Conservation (phyloP, 1,140 invertebrate species). For the Choristoneura fumiferana region DNA sequence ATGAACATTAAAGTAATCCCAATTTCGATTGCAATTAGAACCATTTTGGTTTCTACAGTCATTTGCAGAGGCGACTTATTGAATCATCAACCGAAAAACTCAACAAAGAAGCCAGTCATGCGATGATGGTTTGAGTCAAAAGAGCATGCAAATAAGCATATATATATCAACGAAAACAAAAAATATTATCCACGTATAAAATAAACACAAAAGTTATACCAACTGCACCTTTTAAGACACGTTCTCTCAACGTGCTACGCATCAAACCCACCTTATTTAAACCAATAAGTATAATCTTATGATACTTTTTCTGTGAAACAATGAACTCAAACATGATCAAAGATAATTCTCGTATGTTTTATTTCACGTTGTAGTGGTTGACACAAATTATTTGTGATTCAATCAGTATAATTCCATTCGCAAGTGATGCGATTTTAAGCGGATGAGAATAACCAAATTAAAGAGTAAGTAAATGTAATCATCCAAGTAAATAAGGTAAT, state of each 20-base stretch:
- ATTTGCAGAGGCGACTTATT: neutral
- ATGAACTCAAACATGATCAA: slow-evolving; percentile 7
- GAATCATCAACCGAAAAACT: slow-evolving; percentile 7
- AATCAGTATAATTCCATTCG: too few species aligned
- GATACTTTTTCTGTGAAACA: neutral
- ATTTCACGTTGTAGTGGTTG: neutral
- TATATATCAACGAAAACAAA: slow-evolving; percentile 40
- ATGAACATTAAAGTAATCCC: slow-evolving; percentile 12
- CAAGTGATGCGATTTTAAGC: too few species aligned
- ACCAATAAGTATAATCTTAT: neutral
- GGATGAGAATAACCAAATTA: too few species aligned
- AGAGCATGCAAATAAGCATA: slow-evolving; percentile 64
- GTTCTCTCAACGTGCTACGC: slow-evolving; percentile 8
- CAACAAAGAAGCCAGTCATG: neutral
- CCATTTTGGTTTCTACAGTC: neutral
- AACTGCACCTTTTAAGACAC: slow-evolving; percentile 21
- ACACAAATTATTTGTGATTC: too few species aligned
- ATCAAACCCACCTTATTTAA: slow-evolving; percentile 5
- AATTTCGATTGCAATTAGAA: slow-evolving; percentile 11
- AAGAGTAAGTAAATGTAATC: neutral
- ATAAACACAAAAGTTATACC: slow-evolving; percentile 48
- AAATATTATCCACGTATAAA: slow-evolving; percentile 48
- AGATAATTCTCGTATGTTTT: neutral
- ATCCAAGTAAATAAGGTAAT: slow-evolving; percentile 1
- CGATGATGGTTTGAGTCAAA: slow-evolving; percentile 37